These are phyloP conservation scores for Unio pictorum DNA, from an alignment of 2,888 invertebrate species.

Conservation along the genomic window DNA sequence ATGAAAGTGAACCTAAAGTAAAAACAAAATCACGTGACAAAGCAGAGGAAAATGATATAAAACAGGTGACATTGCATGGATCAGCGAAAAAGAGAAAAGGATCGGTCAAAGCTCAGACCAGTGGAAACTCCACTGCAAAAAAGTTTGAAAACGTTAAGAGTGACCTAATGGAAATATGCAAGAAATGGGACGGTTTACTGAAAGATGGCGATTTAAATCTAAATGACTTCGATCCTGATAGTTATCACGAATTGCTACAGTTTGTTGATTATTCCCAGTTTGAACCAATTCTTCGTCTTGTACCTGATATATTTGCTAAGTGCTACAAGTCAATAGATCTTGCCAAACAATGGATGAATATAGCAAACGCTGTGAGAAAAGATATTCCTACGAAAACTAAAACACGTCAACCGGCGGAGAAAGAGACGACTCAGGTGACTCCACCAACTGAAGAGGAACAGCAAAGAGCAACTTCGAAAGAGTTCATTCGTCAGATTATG, in stretches of 20 bases:
- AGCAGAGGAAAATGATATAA: constrained; percentile 23
- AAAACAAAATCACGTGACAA: neutral
- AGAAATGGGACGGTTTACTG: constrained; percentile 56
- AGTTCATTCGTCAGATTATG: constrained; percentile 21
- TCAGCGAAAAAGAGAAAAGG: constrained; percentile 4
- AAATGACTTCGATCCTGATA: constrained; percentile 60
- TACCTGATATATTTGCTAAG: constrained; percentile 66
- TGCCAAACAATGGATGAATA: constrained; percentile 59
- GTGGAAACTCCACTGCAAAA: constrained; percentile 10
- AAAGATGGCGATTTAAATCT: constrained; percentile 47
- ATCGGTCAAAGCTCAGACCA: neutral
- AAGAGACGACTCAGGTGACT: neutral
- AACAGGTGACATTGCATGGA: constrained; percentile 2
- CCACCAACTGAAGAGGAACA: neutral
- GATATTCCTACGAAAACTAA: constrained; percentile 12
- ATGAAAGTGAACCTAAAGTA: neutral
- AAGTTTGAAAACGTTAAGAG: constrained; percentile 41
- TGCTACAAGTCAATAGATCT: constrained; percentile 63
- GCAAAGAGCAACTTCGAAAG: constrained; percentile 9
- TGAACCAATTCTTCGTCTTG: constrained; percentile 56
- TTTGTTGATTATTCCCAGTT: constrained; percentile 47
- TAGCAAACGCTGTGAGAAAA: constrained; percentile 34
- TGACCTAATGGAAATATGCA: constrained; percentile 48
- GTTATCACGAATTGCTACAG: constrained; percentile 55
- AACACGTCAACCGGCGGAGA: neutral